Conservation (phyloP, 1,140 invertebrate species). For the Paracyclopina nana region DNA sequence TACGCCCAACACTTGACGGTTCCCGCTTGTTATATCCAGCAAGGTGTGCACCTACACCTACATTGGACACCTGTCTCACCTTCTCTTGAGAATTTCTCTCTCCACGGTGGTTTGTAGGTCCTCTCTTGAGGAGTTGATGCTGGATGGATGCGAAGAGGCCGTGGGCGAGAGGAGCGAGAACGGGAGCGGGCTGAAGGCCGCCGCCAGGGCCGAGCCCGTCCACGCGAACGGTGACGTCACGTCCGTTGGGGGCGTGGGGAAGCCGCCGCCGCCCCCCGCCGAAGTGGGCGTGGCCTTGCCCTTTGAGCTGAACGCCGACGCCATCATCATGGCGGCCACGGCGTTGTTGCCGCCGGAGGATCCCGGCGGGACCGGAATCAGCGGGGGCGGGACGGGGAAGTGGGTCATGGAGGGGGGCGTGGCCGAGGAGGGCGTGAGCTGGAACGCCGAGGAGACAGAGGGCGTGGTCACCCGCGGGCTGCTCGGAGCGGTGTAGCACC, state of each 20-base stretch:
- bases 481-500: neutral
- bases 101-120: too few relatives aligned
- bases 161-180: constrained; percentile 6
- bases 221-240: constrained; percentile 10
- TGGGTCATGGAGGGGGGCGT: constrained; percentile 7
- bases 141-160: constrained; percentile 12
- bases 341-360: too few relatives aligned
- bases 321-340: neutral
- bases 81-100: too few relatives aligned
- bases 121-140: constrained; percentile 14
- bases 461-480: neutral
- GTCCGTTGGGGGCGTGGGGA: constrained; percentile 14
- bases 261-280: constrained; percentile 3
- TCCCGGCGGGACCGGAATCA: constrained; percentile 1
- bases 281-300: neutral
- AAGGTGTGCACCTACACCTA: too few relatives aligned
- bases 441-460: neutral
- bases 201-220: neutral
- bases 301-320: neutral
- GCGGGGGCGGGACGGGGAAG: constrained; percentile 6
- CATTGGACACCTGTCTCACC: too few relatives aligned
- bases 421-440: constrained; percentile 5
- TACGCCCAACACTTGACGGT: too few relatives aligned
- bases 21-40: too few relatives aligned
- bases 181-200: constrained; percentile 5